These are phyloP conservation scores for Cotesia chilonis DNA, from an alignment of 1,140 invertebrate genomes.

Conservation along the genomic window DNA sequence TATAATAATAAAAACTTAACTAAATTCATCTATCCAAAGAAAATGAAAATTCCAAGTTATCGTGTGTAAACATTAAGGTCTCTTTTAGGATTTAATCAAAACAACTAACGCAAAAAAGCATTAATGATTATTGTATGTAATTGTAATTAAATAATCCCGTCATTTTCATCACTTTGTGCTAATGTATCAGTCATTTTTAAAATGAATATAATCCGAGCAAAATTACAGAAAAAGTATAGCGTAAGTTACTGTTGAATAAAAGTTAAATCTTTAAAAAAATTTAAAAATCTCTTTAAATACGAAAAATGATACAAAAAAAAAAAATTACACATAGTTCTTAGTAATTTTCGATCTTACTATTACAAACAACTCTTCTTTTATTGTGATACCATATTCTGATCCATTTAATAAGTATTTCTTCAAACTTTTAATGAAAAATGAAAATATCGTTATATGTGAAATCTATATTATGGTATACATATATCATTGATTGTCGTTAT, in stretches of 20 bases:
- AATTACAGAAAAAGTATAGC: conserved; percentile 29
- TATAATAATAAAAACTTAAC: conserved; percentile 64
- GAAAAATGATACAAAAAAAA: conserved; percentile 40
- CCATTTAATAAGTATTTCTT: conserved; percentile 16
- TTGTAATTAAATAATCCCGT: conserved; percentile 41
- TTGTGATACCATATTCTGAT: conserved; percentile 14
- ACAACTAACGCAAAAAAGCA: conserved; percentile 47
- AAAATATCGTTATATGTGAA: conserved; percentile 64
- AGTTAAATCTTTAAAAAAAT: conserved; percentile 52
- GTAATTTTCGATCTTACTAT: conserved; percentile 40
- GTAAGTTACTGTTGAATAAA: conserved; percentile 27
- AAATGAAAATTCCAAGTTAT: conserved; percentile 53
- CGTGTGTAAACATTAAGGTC: conserved; percentile 62
- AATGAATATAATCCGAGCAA: conserved; percentile 27
- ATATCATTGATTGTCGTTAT: conserved; percentile 62
- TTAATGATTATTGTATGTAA: conserved; percentile 63
- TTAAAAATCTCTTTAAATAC: conserved; percentile 47
- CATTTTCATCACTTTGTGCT: background rate
- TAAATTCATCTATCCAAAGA: conserved; percentile 57
- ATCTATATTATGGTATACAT: conserved; percentile 63
- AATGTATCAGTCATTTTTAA: conserved; percentile 9
- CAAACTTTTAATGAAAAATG: conserved; percentile 27
- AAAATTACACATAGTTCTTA: conserved; percentile 38
- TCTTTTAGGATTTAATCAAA: conserved; percentile 54
- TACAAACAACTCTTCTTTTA: conserved; percentile 17